phyloP scores from a whole-genome alignment of 2,113 vertebrate species.

The Sapayoa aenigma region DNA sequence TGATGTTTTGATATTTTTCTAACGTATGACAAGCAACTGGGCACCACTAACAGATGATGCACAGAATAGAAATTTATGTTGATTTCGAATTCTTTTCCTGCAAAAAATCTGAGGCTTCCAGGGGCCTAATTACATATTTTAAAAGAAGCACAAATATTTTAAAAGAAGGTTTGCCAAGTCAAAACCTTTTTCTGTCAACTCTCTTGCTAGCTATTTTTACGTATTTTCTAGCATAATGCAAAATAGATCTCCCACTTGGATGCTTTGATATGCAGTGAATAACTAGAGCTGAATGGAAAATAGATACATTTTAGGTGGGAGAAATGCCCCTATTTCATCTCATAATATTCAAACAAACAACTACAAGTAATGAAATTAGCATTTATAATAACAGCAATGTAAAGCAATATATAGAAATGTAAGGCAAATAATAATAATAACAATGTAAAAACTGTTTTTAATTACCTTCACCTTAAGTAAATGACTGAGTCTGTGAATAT shows the following conservation, averaged over 20 bases:
- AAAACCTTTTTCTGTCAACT: conserved; percentile 37
- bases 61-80: conserved; percentile 7
- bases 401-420: background rate
- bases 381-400: background rate
- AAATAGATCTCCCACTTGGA: conserved; percentile 12
- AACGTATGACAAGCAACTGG: background rate
- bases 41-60: background rate
- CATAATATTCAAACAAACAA: background rate
- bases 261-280: conserved; percentile 11
- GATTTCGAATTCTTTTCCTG: background rate
- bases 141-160: conserved; percentile 17
- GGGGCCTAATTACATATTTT: conserved; percentile 42
- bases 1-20: background rate
- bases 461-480: background rate
- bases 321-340: background rate
- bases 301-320: background rate
- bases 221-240: conserved; percentile 1
- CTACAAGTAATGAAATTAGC: background rate
- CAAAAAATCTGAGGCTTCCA: conserved; percentile 6
- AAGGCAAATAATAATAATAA: background rate
- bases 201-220: conserved; percentile 35
- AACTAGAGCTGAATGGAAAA: conserved; percentile 37
- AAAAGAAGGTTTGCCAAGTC: conserved; percentile 28
- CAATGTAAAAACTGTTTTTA: background rate
- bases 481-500: background rate